Conservation (phyloP, 2,888 invertebrate genomes). For the Phytoseiulus persimilis region DNA sequence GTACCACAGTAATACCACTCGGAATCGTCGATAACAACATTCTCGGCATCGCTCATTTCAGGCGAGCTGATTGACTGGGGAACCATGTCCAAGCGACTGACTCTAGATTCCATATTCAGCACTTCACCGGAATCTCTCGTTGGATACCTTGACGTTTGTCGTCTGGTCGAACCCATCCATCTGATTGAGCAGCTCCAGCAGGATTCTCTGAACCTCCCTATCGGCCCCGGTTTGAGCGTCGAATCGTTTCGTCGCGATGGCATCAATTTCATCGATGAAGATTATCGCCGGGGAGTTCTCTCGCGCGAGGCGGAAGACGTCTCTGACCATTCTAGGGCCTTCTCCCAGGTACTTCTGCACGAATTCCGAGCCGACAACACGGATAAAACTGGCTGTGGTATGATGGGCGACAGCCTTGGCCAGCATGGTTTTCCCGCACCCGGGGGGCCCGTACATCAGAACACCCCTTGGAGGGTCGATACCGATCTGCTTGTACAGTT, state of each 20-base stretch:
- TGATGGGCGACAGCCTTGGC: conserved; percentile 98
- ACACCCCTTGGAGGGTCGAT: conserved; percentile 98
- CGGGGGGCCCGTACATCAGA: conserved; percentile 97
- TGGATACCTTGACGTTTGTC: conserved; percentile 86
- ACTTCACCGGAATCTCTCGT: background rate
- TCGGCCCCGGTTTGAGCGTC: conserved; percentile 98
- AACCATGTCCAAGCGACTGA: no score
- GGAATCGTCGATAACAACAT: no score
- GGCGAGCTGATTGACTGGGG: no score
- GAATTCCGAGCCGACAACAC: conserved; percentile 98
- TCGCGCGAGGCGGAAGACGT: conserved; percentile 95
- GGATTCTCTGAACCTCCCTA: conserved; percentile 93
- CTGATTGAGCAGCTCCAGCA: conserved; percentile 91
- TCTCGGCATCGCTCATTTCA: no score
- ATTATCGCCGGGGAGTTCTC: conserved; percentile 99
- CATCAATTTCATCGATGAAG: conserved; percentile 99
- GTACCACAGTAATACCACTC: no score
- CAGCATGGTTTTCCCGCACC: conserved; percentile 98
- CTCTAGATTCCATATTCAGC: no score
- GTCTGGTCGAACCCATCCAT: conserved; percentile 99
- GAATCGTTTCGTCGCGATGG: conserved; percentile 96
- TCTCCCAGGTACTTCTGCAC: conserved; percentile 99
- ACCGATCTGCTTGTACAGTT: conserved; percentile 90
- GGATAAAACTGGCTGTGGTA: conserved; percentile 94
- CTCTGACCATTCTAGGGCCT: conserved; percentile 97